A percentile compares a stretch with the other conserved stretches of the same genome.
phyloP scores from a whole-genome alignment of 2,113 vertebrate genomes.

The Lycocorax pyrrhopterus region DNA sequence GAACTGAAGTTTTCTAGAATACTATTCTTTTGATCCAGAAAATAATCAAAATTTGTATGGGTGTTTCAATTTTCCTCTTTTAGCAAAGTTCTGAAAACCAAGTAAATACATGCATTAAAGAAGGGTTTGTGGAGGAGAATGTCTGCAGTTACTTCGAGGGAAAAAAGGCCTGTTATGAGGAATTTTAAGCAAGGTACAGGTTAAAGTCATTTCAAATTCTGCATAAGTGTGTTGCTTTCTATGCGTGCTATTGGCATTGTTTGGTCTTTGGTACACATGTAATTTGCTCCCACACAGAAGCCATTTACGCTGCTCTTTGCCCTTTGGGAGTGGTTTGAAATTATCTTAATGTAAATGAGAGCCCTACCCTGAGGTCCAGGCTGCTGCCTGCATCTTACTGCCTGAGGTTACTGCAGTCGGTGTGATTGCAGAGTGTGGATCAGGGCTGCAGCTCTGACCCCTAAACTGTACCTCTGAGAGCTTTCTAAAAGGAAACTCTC shows the following conservation, averaged over 20 bases:
- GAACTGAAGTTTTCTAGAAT: not conserved
- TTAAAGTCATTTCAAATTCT: not conserved
- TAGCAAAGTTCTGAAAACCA: not conserved
- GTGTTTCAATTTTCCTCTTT: not conserved
- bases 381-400: not conserved
- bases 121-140: not conserved
- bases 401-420: not conserved
- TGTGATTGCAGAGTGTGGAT: not conserved
- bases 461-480: not conserved
- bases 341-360: conserved; percentile 13
- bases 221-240: not conserved
- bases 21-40: not conserved
- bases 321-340: conserved; percentile 16
- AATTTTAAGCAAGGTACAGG: not conserved
- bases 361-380: not conserved
- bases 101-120: not conserved
- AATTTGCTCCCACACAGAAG: conserved; percentile 7
- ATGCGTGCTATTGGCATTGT: not conserved
- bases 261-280: not conserved
- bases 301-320: not conserved
- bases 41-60: not conserved
- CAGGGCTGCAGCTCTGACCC: not conserved
- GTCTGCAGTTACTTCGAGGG: not conserved
- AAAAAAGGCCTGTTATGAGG: not conserved
- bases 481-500: not conserved